Conservation (phyloP, 1,140 invertebrate genomes). For the Drosophila setifemur region DNA sequence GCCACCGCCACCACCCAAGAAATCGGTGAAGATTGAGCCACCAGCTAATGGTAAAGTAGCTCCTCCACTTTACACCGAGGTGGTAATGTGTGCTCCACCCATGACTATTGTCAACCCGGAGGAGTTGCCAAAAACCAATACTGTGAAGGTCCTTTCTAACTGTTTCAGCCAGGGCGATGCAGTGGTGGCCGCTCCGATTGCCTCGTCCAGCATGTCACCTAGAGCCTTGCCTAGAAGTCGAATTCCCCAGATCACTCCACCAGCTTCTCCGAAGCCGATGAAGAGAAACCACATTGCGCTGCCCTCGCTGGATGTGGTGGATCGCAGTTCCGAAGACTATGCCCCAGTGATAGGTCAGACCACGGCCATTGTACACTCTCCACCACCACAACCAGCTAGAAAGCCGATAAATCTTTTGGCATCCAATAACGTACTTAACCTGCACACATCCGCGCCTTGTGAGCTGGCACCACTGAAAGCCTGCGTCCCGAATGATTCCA, state of each 20-base stretch:
- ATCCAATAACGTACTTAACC: slow-evolving; percentile 56
- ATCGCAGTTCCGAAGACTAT: slow-evolving; percentile 60
- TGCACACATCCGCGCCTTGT: slow-evolving; percentile 49
- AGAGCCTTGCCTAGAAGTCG: slow-evolving; percentile 66
- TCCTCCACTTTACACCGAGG: slow-evolving; percentile 33
- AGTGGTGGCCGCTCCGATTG: background rate
- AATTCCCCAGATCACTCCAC: slow-evolving; percentile 74
- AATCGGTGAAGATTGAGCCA: slow-evolving; percentile 26
- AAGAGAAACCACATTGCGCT: slow-evolving; percentile 9
- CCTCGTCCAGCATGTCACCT: slow-evolving; percentile 33
- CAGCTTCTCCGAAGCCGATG: slow-evolving; percentile 55
- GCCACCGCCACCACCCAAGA: slow-evolving; percentile 53
- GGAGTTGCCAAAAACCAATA: slow-evolving; percentile 76
- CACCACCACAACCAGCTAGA: slow-evolving; percentile 19
- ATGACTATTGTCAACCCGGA: slow-evolving; percentile 72
- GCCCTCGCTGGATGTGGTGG: slow-evolving; percentile 40
- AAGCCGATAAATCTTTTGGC: slow-evolving; percentile 38
- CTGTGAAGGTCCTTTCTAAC: slow-evolving; percentile 71
- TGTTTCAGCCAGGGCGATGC: slow-evolving; percentile 52
- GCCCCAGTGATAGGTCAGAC: slow-evolving; percentile 59
- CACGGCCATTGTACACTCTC: slow-evolving; percentile 60
- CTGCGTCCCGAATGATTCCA: slow-evolving; percentile 70
- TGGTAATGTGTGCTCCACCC: slow-evolving; percentile 72
- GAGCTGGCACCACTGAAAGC: slow-evolving; percentile 52
- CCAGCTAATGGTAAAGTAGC: background rate